A percentile compares a stretch with the other conserved stretches of the same genome.
phyloP scores from a whole-genome alignment of 2,888 invertebrate species.

The Plagiodera versicolora region DNA sequence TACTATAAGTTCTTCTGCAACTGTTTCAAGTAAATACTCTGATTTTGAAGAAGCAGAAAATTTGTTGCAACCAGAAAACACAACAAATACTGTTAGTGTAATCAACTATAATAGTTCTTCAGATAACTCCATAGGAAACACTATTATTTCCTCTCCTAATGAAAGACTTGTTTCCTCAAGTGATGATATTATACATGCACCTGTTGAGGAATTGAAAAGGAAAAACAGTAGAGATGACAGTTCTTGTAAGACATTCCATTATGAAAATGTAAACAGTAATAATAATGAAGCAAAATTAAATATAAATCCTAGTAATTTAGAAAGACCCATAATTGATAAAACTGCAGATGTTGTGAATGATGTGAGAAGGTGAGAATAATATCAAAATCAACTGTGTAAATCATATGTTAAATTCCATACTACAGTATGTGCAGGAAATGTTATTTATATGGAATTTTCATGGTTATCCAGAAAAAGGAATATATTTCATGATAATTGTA shows the following conservation, averaged over 20 bases:
- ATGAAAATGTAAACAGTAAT: constrained; percentile 4
- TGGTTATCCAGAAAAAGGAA: too few species aligned
- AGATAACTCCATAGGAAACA: constrained; percentile 35
- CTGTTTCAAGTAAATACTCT: constrained; percentile 31
- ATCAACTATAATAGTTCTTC: constrained; percentile 37
- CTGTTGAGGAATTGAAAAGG: constrained; percentile 9
- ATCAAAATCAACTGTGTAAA: too few species aligned
- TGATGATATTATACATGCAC: constrained; percentile 46
- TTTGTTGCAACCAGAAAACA: constrained; percentile 10
- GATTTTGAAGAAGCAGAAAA: constrained; percentile 36
- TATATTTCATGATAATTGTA: neutral
- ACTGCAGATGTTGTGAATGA: constrained; percentile 66
- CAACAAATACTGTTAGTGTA: constrained; percentile 20
- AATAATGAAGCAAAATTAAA: constrained; percentile 2
- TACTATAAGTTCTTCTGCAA: neutral
- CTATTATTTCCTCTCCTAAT: constrained; percentile 35
- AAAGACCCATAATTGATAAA: constrained; percentile 47
- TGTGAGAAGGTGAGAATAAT: constrained; percentile 64
- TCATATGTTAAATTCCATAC: too few species aligned
- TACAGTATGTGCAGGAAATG: too few species aligned
- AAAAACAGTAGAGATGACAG: neutral
- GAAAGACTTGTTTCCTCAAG: constrained; percentile 44
- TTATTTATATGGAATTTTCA: too few species aligned
- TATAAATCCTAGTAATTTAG: neutral
- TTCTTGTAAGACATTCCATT: too few species aligned